Conservation (phyloP, 2,888 invertebrate genomes). For the Mesorhabditis spiculigera region DNA sequence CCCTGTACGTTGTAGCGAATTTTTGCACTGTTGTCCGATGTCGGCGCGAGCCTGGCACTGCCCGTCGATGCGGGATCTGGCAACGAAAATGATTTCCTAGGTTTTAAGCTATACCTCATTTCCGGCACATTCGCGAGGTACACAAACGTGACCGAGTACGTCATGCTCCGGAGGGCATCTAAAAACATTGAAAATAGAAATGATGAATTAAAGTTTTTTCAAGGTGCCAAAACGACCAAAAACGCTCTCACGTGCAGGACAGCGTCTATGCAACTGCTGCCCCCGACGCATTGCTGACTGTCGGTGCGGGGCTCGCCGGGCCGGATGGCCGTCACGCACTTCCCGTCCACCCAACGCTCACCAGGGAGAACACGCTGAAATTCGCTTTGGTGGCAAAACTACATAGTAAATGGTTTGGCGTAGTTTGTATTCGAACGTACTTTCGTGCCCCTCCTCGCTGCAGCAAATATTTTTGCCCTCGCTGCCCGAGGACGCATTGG, state of each 20-base stretch:
- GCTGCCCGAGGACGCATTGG: conserved; percentile 34
- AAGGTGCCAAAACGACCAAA: background rate
- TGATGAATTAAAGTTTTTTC: background rate
- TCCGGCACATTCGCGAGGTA: conserved; percentile 24
- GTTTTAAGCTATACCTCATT: conserved; percentile 12
- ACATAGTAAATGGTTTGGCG: background rate
- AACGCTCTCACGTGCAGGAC: conserved; percentile 30
- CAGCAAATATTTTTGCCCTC: conserved; percentile 37
- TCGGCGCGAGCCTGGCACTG: conserved; percentile 25
- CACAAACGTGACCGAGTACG: conserved; percentile 27
- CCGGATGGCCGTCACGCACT: conserved; percentile 26
- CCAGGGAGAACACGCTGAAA: conserved; percentile 28
- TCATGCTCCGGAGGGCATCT: conserved; percentile 24
- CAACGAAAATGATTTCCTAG: background rate
- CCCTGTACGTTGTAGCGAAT: conserved; percentile 27
- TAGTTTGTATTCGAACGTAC: background rate
- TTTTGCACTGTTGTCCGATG: conserved; percentile 32
- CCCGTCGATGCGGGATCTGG: conserved; percentile 31
- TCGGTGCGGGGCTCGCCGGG: conserved; percentile 29
- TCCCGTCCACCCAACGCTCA: conserved; percentile 29
- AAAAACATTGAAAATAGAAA: conserved; percentile 5
- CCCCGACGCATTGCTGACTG: conserved; percentile 35
- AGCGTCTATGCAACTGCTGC: conserved; percentile 25
- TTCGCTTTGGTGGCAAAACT: background rate
- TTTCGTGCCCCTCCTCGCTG: conserved; percentile 28